Evolutionary conservation across 2,888 invertebrate genomes (phyloP).

Genomic region (Ophion ventricosus): DNA sequence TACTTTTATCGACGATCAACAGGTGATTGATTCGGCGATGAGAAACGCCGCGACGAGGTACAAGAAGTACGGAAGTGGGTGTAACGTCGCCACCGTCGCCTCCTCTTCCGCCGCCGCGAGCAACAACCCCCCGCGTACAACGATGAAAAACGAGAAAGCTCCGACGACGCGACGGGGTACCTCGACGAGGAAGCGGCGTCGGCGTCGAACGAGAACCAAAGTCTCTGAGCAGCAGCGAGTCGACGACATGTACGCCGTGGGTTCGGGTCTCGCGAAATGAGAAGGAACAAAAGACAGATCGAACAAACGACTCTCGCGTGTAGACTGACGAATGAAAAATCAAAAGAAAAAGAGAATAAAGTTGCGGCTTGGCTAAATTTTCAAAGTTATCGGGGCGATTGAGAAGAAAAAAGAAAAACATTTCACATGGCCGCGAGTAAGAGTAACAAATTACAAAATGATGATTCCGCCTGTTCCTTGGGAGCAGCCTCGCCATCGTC

Average conservation of each 20-base stretch:
- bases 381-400: neutral
- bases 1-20: neutral
- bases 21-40: constrained; percentile 75
- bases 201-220: neutral
- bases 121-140: constrained; percentile 46
- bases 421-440: neutral
- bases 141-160: constrained; percentile 57
- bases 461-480: neutral
- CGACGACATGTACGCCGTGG: constrained; percentile 78
- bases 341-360: neutral
- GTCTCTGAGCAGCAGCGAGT: constrained; percentile 69
- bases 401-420: neutral
- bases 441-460: neutral
- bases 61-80: constrained; percentile 70
- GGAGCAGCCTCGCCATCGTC: neutral
- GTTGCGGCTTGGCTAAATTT: neutral
- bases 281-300: neutral
- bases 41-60: constrained; percentile 76
- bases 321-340: constrained; percentile 16
- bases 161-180: constrained; percentile 67
- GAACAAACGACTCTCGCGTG: neutral
- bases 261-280: constrained; percentile 74
- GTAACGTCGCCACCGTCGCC: constrained; percentile 66
- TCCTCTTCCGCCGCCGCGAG: constrained; percentile 59
- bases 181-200: constrained; percentile 38